Evolutionary conservation across 1,140 invertebrate genomes (phyloP).

Genomic region (Brachionus calyciflorus): DNA sequence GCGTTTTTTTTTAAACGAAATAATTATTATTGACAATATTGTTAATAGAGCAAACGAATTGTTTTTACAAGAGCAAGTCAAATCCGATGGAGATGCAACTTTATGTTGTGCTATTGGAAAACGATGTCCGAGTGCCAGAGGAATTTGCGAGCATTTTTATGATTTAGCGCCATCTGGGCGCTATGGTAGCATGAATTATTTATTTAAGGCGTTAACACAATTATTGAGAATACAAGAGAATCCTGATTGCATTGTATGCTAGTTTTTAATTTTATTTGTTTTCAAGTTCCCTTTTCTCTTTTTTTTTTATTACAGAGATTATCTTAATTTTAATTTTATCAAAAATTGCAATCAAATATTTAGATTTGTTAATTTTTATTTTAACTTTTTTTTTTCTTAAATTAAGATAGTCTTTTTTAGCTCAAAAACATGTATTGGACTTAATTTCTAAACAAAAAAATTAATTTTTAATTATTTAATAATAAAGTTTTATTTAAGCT

Average conservation of each 20-base stretch:
- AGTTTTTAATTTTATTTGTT: background rate
- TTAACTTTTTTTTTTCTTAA: too few relatives aligned
- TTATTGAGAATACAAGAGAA: slow-evolving; percentile 37
- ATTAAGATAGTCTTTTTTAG: too few relatives aligned
- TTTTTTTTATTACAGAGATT: too few relatives aligned
- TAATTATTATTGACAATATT: slow-evolving; percentile 82
- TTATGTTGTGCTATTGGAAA: slow-evolving; percentile 34
- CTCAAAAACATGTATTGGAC: too few relatives aligned
- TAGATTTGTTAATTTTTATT: too few relatives aligned
- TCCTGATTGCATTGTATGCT: slow-evolving; percentile 44
- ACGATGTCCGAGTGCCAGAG: background rate
- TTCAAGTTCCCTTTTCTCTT: too few relatives aligned
- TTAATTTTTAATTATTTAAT: too few relatives aligned
- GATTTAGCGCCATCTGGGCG: slow-evolving; percentile 93
- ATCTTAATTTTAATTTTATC: too few relatives aligned
- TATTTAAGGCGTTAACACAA: slow-evolving; percentile 72
- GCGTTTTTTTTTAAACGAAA: slow-evolving; percentile 67
- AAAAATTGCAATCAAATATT: too few relatives aligned
- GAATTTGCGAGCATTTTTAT: slow-evolving; percentile 85
- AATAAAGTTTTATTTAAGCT: too few relatives aligned
- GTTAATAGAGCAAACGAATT: slow-evolving; percentile 89
- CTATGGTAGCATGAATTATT: slow-evolving; percentile 95
- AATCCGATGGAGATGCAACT: slow-evolving; percentile 29
- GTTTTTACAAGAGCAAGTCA: slow-evolving; percentile 91
- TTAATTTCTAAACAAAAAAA: too few relatives aligned